phyloP scores from a whole-genome alignment of 2,888 invertebrate species.

The Eupsilia transversa region DNA sequence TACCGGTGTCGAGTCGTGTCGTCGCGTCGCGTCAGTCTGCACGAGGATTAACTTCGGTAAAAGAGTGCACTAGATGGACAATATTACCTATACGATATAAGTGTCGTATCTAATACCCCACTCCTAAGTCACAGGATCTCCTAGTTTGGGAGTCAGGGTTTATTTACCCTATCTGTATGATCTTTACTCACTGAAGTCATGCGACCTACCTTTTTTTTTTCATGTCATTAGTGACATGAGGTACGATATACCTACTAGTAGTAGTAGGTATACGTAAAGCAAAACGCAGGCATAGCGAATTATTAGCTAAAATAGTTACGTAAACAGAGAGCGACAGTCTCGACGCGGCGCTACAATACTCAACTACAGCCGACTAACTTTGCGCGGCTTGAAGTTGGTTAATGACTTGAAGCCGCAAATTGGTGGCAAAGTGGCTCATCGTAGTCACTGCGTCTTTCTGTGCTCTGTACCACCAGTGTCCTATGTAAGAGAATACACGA shows the following conservation, averaged over 20 bases:
- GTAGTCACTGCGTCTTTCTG: slow-evolving; percentile 9
- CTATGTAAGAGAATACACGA: neutral
- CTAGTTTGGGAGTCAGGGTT: too few relatives aligned
- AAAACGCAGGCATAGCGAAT: neutral
- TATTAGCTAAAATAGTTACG: slow-evolving; percentile 29
- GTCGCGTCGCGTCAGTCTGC: too few relatives aligned
- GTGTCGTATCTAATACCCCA: neutral
- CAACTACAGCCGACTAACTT: neutral
- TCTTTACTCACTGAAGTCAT: too few relatives aligned
- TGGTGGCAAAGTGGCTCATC: slow-evolving; percentile 33
- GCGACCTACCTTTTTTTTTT: too few relatives aligned
- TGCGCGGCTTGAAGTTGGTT: slow-evolving; percentile 36
- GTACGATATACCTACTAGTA: too few relatives aligned
- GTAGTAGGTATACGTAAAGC: neutral
- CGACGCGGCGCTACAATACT: slow-evolving; percentile 15
- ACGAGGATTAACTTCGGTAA: neutral
- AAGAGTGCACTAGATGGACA: neutral
- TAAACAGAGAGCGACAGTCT: slow-evolving; percentile 22
- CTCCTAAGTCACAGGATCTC: neutral
- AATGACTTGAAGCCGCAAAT: slow-evolving; percentile 53
- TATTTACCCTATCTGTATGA: too few relatives aligned
- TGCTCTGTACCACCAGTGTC: neutral
- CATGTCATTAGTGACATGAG: too few relatives aligned
- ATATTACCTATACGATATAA: neutral
- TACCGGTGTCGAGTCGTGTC: too few relatives aligned